Conservation (phyloP, 1,140 invertebrate species). For the Bombus confusus region DNA sequence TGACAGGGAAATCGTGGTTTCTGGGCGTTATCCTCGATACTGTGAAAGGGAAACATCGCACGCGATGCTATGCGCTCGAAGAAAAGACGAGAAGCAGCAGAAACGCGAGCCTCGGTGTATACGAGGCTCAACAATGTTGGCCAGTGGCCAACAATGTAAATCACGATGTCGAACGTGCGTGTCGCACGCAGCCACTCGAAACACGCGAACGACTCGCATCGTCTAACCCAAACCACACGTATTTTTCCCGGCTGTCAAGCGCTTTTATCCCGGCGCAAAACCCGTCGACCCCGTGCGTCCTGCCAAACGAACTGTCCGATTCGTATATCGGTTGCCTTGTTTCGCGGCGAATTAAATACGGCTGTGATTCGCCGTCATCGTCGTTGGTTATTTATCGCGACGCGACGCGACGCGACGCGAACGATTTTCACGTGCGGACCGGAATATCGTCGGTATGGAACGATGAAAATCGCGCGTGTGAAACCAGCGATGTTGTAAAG, state of each 20-base stretch:
- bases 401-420: background rate
- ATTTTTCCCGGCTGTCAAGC: slow-evolving; percentile 54
- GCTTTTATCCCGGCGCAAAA: slow-evolving; percentile 29
- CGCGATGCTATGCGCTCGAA: background rate
- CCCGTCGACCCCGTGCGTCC: background rate
- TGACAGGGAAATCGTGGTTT: background rate
- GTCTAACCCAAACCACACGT: slow-evolving; percentile 30
- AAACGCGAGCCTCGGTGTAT: background rate
- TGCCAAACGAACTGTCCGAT: slow-evolving; percentile 45
- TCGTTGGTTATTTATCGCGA: slow-evolving; percentile 17
- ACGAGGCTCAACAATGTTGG: slow-evolving; percentile 40
- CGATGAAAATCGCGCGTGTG: background rate
- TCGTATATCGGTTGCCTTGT: slow-evolving; percentile 1
- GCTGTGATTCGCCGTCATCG: slow-evolving; percentile 1
- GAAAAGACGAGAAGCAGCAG: slow-evolving; percentile 16
- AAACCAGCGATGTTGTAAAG: slow-evolving; percentile 1
- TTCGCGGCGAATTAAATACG: slow-evolving; percentile 45
- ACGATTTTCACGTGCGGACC: background rate
- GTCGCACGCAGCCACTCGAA: slow-evolving; percentile 45
- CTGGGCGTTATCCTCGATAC: background rate
- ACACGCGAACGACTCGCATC: slow-evolving; percentile 35
- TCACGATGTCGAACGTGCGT: slow-evolving; percentile 51
- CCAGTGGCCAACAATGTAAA: slow-evolving; percentile 58
- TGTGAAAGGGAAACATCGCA: slow-evolving; percentile 21
- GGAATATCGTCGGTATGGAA: background rate